These are phyloP conservation scores for Arctocebus calabarensis DNA, from an alignment of 2,797 vertebrate species.

Conservation along the genomic window DNA sequence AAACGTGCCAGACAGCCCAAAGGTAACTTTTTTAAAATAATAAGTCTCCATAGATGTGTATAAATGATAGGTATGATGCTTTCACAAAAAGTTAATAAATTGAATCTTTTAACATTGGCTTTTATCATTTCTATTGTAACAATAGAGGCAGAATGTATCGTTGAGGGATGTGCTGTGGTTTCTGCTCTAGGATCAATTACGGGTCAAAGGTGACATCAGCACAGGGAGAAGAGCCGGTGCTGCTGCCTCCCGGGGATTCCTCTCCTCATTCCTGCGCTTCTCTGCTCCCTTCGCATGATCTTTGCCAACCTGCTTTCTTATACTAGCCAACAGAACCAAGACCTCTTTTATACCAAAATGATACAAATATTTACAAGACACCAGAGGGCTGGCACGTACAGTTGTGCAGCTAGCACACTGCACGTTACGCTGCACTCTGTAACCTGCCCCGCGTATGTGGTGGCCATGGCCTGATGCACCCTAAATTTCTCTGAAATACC, in stretches of 20 bases:
- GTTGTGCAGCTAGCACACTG: neutral
- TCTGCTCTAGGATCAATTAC: neutral
- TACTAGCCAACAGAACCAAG: neutral
- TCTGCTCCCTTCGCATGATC: neutral
- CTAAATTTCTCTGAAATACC: neutral
- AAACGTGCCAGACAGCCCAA: constrained; percentile 43
- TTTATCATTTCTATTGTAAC: neutral
- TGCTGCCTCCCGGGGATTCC: neutral
- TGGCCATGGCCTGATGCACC: neutral
- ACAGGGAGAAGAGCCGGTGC: neutral
- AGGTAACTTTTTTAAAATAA: constrained; percentile 68
- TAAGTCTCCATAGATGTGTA: constrained; percentile 32
- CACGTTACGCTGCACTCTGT: neutral
- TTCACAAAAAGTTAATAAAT: constrained; percentile 32
- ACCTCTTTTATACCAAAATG: neutral
- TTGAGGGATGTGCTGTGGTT: constrained; percentile 17
- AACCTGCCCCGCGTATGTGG: neutral
- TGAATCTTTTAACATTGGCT: neutral
- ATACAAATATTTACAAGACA: neutral
- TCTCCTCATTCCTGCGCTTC: neutral
- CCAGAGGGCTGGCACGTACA: no score
- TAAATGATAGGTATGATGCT: neutral
- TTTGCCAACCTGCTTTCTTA: constrained; percentile 19
- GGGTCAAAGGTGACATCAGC: neutral
- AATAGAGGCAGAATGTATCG: neutral